Evolutionary conservation across 1,140 invertebrate genomes (phyloP).

Genomic region (Aphis gossypii): DNA sequence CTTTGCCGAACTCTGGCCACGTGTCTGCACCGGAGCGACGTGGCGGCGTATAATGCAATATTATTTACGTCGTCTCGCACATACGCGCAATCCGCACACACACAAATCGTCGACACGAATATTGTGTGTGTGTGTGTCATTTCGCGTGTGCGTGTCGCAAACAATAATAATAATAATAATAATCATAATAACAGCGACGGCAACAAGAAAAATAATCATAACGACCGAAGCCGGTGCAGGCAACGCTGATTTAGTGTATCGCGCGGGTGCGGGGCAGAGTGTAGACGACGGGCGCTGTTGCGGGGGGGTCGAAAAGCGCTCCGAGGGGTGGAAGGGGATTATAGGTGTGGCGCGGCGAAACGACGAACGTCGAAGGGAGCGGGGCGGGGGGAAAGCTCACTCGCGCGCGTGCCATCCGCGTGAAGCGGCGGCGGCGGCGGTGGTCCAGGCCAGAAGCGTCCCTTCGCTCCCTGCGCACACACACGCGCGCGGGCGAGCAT

Average conservation of each 20-base stretch:
- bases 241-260: constrained; percentile 34
- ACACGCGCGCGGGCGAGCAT: neutral
- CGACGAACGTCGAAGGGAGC: neutral
- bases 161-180: constrained; percentile 24
- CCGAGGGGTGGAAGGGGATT: constrained; percentile 1
- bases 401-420: constrained; percentile 21
- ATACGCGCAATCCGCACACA: neutral
- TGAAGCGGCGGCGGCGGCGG: neutral
- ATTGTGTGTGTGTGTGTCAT: neutral
- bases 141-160: neutral
- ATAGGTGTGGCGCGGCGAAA: constrained; percentile 12
- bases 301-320: neutral
- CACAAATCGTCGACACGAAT: neutral
- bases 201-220: constrained; percentile 37
- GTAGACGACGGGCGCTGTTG: neutral
- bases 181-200: constrained; percentile 30
- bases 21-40: neutral
- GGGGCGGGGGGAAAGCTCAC: neutral
- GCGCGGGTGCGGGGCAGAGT: too few species aligned
- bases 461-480: neutral
- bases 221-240: constrained; percentile 28
- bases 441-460: constrained; percentile 41
- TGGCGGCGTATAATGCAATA: neutral
- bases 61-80: neutral
- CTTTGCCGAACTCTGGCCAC: neutral